These are phyloP conservation scores for Stenodera caucasica DNA, from an alignment of 2,888 invertebrate species.

Conservation along the genomic window DNA sequence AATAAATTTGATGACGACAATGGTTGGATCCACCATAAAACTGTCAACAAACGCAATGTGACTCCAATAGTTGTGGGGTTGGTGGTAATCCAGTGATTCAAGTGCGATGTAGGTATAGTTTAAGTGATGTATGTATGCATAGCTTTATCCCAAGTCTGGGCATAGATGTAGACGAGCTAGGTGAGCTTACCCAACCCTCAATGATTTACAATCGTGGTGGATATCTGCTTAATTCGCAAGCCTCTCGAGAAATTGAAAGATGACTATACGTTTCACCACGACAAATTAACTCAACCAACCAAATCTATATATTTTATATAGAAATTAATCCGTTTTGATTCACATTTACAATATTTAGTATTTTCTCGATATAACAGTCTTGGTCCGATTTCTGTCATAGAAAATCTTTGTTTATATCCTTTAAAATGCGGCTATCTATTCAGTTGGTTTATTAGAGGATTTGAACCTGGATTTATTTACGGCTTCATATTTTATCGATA, in stretches of 20 bases:
- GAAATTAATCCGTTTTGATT: constrained; percentile 24
- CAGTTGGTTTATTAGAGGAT: constrained; percentile 24
- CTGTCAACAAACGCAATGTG: constrained; percentile 2
- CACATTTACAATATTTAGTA: neutral
- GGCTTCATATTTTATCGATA: constrained; percentile 17
- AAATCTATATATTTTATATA: too few species aligned
- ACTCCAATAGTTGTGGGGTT: constrained; percentile 1
- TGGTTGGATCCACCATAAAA: constrained; percentile 1
- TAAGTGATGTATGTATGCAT: constrained; percentile 29
- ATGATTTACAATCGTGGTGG: constrained; percentile 46
- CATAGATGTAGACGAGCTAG: constrained; percentile 28
- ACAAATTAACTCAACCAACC: constrained; percentile 23
- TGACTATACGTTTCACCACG: constrained; percentile 27
- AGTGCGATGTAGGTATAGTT: constrained; percentile 28
- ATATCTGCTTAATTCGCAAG: constrained; percentile 48
- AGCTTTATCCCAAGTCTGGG: constrained; percentile 27
- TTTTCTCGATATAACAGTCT: neutral
- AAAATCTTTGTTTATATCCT: constrained; percentile 27
- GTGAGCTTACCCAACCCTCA: constrained; percentile 30
- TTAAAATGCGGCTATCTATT: constrained; percentile 20
- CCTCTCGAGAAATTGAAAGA: constrained; percentile 41
- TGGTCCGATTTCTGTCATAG: constrained; percentile 6
- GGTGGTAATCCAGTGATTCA: constrained; percentile 26
- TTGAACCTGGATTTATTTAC: constrained; percentile 23
- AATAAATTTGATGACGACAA: neutral